These are phyloP conservation scores for Acheta domesticus DNA, from an alignment of 2,888 invertebrate species.

Conservation along the genomic window DNA sequence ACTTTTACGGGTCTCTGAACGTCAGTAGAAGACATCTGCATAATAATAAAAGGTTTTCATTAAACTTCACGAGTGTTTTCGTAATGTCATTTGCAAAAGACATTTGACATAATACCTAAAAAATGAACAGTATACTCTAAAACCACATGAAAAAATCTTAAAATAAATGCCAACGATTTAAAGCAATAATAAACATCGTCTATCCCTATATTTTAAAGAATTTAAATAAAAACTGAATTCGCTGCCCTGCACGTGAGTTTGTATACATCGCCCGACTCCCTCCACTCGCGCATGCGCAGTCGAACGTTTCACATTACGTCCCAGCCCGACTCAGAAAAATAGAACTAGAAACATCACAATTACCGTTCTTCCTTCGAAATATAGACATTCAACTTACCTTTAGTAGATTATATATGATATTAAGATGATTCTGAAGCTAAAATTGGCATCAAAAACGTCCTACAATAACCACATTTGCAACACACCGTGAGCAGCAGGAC, in stretches of 20 bases:
- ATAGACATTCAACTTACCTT: conserved; percentile 23
- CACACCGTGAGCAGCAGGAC: neutral
- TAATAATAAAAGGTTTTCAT: neutral
- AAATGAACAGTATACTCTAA: neutral
- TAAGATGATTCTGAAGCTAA: neutral
- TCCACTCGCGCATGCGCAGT: conserved; percentile 37
- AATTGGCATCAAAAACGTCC: neutral
- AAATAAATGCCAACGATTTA: neutral
- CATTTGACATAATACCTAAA: neutral
- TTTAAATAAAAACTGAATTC: neutral
- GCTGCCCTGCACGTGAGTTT: conserved; percentile 37
- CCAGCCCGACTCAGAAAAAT: conserved; percentile 29
- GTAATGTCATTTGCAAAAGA: no score
- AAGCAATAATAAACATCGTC: neutral
- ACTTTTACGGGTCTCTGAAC: conserved; percentile 48
- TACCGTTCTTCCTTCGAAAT: no score
- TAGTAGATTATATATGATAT: no score
- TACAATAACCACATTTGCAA: neutral
- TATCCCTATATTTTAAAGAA: neutral
- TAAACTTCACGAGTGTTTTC: no score
- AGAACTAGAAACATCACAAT: no score
- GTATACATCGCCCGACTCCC: conserved; percentile 34
- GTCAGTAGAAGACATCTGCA: conserved; percentile 50
- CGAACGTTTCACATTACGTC: conserved; percentile 23
- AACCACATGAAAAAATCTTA: neutral